These are phyloP conservation scores for Pectinophora gossypiella DNA, from an alignment of 1,140 invertebrate genomes.

Conservation along the genomic window DNA sequence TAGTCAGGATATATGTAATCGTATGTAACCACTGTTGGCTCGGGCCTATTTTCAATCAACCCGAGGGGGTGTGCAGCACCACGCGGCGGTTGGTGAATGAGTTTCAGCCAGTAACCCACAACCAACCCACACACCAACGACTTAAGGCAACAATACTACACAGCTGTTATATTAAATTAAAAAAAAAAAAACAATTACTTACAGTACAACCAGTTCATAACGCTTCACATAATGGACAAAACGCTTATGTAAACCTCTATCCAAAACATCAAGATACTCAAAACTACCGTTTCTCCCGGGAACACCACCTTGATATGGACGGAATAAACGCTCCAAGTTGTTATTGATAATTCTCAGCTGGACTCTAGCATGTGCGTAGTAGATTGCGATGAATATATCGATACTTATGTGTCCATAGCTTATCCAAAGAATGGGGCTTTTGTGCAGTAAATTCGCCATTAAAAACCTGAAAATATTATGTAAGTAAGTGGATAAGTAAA, in stretches of 20 bases:
- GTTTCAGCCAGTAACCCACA: too few species aligned
- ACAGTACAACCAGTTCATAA: background rate
- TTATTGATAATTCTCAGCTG: slow-evolving; percentile 26
- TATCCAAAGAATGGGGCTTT: slow-evolving; percentile 11
- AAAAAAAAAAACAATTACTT: too few species aligned
- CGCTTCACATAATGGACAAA: background rate
- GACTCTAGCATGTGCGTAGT: slow-evolving; percentile 17
- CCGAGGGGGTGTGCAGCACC: too few species aligned
- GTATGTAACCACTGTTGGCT: too few species aligned
- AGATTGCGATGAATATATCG: slow-evolving; percentile 15
- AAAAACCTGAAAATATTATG: background rate
- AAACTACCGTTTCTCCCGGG: background rate
- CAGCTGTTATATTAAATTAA: too few species aligned
- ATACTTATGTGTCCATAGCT: slow-evolving; percentile 15
- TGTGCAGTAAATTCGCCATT: background rate
- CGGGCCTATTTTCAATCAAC: too few species aligned
- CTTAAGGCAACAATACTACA: too few species aligned
- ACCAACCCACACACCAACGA: too few species aligned
- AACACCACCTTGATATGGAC: background rate
- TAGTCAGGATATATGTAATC: too few species aligned
- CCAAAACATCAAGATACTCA: background rate
- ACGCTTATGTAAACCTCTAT: background rate
- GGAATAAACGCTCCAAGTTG: slow-evolving; percentile 23
- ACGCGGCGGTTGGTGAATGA: too few species aligned
- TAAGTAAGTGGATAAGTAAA: too few species aligned